Conservation (phyloP, 2,797 vertebrate species). For the Cuniculus paca region DNA sequence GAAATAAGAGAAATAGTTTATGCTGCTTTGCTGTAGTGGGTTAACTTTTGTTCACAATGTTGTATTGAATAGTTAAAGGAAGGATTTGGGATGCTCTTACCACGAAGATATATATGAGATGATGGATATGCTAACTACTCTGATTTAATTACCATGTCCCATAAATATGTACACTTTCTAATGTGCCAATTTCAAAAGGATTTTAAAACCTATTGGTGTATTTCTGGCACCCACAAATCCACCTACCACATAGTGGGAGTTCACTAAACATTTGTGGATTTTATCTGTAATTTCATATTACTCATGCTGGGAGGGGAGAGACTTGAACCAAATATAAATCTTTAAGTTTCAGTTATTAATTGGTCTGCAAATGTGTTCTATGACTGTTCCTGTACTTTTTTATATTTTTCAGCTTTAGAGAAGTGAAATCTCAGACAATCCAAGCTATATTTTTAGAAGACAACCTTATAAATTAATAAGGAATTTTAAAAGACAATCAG, state of each 20-base stretch:
- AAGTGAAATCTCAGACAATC: background rate
- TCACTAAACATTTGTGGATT: background rate
- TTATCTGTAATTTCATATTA: background rate
- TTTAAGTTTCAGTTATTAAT: background rate
- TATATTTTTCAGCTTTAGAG: background rate
- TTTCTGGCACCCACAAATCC: background rate
- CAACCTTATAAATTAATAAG: background rate
- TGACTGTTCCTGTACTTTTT: background rate
- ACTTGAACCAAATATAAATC: background rate
- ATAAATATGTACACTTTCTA: background rate
- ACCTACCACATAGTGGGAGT: background rate
- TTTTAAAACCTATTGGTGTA: background rate
- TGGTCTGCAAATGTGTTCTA: background rate
- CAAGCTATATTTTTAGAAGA: background rate
- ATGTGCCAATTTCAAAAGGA: background rate
- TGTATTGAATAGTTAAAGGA: background rate
- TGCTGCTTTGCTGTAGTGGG: background rate
- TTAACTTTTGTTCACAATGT: background rate
- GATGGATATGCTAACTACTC: background rate
- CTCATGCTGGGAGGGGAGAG: background rate
- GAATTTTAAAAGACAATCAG: background rate
- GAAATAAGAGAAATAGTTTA: background rate
- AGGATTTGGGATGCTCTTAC: background rate
- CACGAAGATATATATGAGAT: background rate
- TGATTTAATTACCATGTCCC: background rate